Evolutionary conservation across 1,140 invertebrate species (phyloP).

Genomic region (Lepidurus couesii): DNA sequence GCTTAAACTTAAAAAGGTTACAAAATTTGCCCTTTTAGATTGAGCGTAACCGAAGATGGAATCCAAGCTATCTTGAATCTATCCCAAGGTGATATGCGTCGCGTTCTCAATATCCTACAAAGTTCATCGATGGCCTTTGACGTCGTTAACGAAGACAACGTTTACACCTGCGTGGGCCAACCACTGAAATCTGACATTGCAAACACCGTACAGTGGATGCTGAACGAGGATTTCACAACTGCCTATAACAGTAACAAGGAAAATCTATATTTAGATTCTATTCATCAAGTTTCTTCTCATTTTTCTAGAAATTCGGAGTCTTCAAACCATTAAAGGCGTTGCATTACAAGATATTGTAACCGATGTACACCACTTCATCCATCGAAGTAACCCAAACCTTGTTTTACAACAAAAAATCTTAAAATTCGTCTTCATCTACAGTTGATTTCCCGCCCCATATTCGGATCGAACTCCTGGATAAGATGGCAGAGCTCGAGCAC

Average conservation of each 20-base stretch:
- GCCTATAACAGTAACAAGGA: slow-evolving; percentile 77
- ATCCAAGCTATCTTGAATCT: slow-evolving; percentile 83
- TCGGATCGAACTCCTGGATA: slow-evolving; percentile 65
- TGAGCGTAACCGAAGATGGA: slow-evolving; percentile 82
- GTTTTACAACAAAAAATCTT: not conserved
- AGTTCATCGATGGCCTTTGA: slow-evolving; percentile 81
- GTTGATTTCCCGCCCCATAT: slow-evolving; percentile 73
- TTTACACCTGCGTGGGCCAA: slow-evolving; percentile 95
- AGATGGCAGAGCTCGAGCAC: slow-evolving; percentile 76
- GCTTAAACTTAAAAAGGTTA: slow-evolving; percentile 18
- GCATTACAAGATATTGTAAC: slow-evolving; percentile 84
- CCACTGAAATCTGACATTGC: slow-evolving; percentile 84
- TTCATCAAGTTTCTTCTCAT: not conserved
- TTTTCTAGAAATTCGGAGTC: slow-evolving; percentile 65
- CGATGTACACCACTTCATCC: slow-evolving; percentile 76
- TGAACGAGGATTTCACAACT: slow-evolving; percentile 74
- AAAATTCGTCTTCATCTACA: slow-evolving; percentile 48
- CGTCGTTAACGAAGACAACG: slow-evolving; percentile 79
- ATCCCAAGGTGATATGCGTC: slow-evolving; percentile 96
- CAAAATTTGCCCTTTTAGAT: slow-evolving; percentile 50
- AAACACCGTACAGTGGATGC: slow-evolving; percentile 78
- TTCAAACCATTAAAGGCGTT: slow-evolving; percentile 80
- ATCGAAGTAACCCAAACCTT: slow-evolving; percentile 63
- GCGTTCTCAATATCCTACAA: slow-evolving; percentile 91
- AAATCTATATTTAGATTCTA: slow-evolving; percentile 28